Evolutionary conservation across 1,140 invertebrate genomes (phyloP).

Genomic region (Heliconius hermathena): DNA sequence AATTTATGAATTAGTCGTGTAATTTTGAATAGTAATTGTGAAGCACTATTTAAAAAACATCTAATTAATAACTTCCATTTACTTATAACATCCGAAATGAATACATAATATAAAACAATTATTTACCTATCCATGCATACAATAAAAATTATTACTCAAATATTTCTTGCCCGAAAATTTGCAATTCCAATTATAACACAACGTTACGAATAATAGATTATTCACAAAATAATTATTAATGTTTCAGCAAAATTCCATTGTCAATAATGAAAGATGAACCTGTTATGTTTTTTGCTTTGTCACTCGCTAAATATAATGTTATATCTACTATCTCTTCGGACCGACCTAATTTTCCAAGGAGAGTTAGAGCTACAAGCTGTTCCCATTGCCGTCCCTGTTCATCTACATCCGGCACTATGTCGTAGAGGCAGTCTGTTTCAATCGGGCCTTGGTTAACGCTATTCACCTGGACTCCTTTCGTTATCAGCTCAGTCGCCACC

Average conservation of each 20-base stretch:
- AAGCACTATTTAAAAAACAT: too few relatives aligned
- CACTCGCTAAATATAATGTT: conserved; percentile 91
- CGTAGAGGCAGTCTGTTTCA: conserved; percentile 88
- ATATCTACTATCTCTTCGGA: conserved; percentile 88
- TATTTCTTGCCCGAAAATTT: neutral
- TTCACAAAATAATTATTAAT: neutral
- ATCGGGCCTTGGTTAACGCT: conserved; percentile 90
- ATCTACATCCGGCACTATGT: conserved; percentile 83
- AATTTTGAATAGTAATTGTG: too few relatives aligned
- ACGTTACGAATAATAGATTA: neutral
- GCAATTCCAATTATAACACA: neutral
- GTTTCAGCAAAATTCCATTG: conserved; percentile 22
- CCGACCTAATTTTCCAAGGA: conserved; percentile 87
- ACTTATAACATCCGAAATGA: neutral
- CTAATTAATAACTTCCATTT: too few relatives aligned
- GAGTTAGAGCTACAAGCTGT: conserved; percentile 43
- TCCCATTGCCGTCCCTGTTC: conserved; percentile 63
- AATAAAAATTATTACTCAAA: neutral
- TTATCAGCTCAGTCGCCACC: conserved; percentile 87
- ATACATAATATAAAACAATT: neutral
- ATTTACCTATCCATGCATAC: neutral
- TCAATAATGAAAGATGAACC: conserved; percentile 78
- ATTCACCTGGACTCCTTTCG: conserved; percentile 91
- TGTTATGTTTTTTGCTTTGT: conserved; percentile 89
- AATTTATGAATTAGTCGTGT: too few relatives aligned